Evolutionary conservation across 30 jellyfish, hydroid and myxozoan genomes (phyloP).

Genomic region (Phacellophora camtschatica): DNA sequence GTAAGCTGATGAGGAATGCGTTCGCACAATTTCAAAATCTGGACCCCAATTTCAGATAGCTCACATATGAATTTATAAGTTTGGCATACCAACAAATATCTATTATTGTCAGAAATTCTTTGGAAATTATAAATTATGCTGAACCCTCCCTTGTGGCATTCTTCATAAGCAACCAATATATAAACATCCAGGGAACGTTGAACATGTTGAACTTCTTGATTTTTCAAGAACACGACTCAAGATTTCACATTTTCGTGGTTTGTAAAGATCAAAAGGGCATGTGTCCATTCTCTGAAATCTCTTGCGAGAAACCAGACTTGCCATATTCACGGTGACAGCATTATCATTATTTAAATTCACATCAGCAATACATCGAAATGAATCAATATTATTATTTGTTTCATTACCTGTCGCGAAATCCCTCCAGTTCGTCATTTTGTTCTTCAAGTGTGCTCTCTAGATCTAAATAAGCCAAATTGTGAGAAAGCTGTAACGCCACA

Average conservation of each 20-base stretch:
- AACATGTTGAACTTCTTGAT: too few species aligned
- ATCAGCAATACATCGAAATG: constrained; percentile 14
- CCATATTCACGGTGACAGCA: background rate
- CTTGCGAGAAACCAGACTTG: background rate
- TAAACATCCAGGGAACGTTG: too few species aligned
- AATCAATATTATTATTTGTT: constrained; percentile 5
- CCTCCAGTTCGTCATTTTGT: constrained; percentile 95
- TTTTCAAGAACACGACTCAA: too few species aligned
- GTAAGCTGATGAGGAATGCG: background rate
- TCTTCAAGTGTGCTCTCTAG: constrained; percentile 95
- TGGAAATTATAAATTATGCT: too few species aligned
- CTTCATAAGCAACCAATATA: too few species aligned
- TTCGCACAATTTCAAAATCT: too few species aligned
- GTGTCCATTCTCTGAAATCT: background rate
- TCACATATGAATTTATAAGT: too few species aligned
- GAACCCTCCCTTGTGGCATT: too few species aligned
- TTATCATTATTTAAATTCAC: background rate
- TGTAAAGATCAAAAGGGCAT: background rate
- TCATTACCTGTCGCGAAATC: constrained; percentile 94
- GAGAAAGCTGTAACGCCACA: constrained; percentile 94
- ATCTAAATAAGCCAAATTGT: constrained; percentile 89
- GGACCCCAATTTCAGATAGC: too few species aligned
- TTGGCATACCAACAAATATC: too few species aligned
- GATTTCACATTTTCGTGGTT: background rate
- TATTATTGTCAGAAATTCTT: too few species aligned